A percentile compares a stretch with the other conserved stretches of the same genome.
Conservation (phyloP, 2,113 vertebrate genomes). For the Nettapus auritus region DNA sequence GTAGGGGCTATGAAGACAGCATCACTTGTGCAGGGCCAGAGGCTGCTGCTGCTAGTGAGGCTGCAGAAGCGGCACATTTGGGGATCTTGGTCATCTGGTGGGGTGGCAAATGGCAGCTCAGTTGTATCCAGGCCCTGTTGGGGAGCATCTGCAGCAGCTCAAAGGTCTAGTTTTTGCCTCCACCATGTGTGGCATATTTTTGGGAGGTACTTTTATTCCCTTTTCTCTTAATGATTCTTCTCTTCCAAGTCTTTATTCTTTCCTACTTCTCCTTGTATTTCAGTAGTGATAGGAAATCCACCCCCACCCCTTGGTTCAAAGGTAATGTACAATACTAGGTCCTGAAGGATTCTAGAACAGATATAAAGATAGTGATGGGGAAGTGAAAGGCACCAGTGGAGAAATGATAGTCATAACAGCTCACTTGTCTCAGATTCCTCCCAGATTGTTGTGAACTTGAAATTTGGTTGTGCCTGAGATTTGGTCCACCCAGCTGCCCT, state of each 20-base stretch:
- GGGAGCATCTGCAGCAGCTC: background rate
- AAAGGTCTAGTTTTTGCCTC: background rate
- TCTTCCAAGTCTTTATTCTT: background rate
- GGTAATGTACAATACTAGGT: background rate
- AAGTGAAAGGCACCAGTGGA: background rate
- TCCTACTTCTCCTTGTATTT: background rate
- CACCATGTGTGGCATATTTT: background rate
- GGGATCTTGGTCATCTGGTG: background rate
- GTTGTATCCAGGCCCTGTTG: background rate
- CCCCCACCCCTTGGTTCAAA: fast-evolving
- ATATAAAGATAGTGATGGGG: background rate
- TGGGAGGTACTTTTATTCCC: background rate
- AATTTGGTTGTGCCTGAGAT: background rate
- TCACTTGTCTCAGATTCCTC: background rate
- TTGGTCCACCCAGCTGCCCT: background rate
- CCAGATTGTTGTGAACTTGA: background rate
- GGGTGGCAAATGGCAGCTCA: background rate
- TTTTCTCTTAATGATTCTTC: background rate
- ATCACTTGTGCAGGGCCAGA: fast-evolving
- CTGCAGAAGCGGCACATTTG: background rate
- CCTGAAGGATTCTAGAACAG: background rate
- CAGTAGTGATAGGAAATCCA: background rate
- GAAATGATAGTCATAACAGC: background rate
- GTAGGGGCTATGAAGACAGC: background rate
- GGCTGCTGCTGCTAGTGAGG: background rate